Percentiles rank a stretch among this genome's conserved stretches.
phyloP scores from a whole-genome alignment of 2,797 vertebrate species.

The Erithacus rubecula region DNA sequence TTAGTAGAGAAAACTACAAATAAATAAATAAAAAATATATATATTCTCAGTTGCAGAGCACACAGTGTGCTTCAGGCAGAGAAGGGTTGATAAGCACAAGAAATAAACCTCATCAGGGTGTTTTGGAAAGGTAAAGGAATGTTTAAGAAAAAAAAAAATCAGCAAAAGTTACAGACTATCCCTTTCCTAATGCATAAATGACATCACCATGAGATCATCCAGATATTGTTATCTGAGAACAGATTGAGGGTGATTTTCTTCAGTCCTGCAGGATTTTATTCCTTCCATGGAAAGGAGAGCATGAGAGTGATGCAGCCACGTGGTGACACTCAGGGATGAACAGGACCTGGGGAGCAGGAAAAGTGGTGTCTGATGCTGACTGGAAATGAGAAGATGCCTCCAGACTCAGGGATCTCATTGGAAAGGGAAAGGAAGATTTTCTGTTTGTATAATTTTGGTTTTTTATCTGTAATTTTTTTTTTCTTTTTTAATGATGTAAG shows the following conservation, averaged over 20 bases:
- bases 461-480: background rate
- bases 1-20: background rate
- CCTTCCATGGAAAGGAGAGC: background rate
- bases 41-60: background rate
- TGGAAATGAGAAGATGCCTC: background rate
- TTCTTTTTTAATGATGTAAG: background rate
- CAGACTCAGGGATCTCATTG: background rate
- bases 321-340: too few species aligned
- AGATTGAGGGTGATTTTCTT: background rate
- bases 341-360: background rate
- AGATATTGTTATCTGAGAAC: background rate
- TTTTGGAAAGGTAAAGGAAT: background rate
- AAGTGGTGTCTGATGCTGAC: background rate
- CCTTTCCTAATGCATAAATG: background rate
- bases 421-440: background rate
- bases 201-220: background rate
- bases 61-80: background rate
- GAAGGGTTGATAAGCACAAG: background rate
- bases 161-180: background rate
- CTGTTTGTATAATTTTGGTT: rapidly evolving
- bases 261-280: background rate
- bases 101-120: background rate
- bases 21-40: background rate
- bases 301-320: background rate
- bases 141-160: background rate